phyloP scores from a whole-genome alignment of 1,140 invertebrate genomes.

The Andricus grossulariae region DNA sequence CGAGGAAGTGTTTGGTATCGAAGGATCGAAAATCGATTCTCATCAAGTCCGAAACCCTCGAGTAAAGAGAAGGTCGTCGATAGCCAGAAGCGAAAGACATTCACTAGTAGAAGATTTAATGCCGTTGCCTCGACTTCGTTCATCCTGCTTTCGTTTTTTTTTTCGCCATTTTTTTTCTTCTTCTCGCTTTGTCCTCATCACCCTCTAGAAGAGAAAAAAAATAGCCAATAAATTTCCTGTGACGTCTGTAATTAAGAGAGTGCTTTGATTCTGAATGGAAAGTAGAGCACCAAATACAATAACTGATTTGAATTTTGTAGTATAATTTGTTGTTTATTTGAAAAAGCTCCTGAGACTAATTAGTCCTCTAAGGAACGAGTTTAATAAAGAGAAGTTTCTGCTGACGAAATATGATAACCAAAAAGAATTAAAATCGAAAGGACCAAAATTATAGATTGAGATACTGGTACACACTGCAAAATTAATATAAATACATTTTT shows the following conservation, averaged over 20 bases:
- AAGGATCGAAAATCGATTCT: too few species aligned
- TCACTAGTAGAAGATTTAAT: slow-evolving; percentile 21
- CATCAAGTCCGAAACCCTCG: too few species aligned
- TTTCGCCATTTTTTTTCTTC: background rate
- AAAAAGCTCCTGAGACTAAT: background rate
- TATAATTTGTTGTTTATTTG: background rate
- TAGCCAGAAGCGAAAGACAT: slow-evolving; percentile 8
- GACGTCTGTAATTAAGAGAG: background rate
- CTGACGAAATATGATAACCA: too few species aligned
- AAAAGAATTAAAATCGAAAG: too few species aligned
- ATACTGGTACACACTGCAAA: too few species aligned
- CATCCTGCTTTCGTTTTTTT: background rate
- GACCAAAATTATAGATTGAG: too few species aligned
- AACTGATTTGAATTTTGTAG: background rate
- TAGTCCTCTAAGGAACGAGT: too few species aligned
- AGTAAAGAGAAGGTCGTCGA: background rate
- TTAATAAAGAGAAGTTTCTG: too few species aligned
- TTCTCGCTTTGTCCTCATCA: background rate
- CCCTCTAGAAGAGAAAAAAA: background rate
- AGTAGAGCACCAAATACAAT: background rate
- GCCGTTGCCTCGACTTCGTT: background rate
- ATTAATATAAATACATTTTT: too few species aligned
- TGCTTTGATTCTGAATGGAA: background rate
- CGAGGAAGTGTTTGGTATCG: too few species aligned
- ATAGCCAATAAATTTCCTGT: background rate